phyloP scores from a whole-genome alignment of 37 sponge, comb jelly and placozoan species.

The Chondrosia reniformis region DNA sequence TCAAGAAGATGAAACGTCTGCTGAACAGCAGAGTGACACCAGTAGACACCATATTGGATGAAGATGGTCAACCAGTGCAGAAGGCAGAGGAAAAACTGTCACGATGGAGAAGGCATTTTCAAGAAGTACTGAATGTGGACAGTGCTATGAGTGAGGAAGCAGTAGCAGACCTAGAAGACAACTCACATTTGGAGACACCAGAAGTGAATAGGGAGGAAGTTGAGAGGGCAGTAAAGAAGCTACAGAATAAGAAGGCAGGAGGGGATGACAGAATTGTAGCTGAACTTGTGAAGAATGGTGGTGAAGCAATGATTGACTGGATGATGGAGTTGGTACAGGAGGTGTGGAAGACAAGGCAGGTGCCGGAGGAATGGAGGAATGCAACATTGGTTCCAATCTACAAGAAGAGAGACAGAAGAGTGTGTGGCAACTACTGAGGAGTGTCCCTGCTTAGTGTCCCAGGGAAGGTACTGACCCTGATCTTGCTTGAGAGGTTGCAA shows the following conservation, averaged over 20 bases:
- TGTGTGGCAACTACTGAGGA: constrained; percentile 7
- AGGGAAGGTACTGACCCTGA: not conserved
- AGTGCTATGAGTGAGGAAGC: not conserved
- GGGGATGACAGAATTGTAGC: constrained; percentile 9
- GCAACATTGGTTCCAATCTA: not conserved
- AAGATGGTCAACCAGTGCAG: not conserved
- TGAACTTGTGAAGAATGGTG: not conserved
- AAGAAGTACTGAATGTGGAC: not conserved
- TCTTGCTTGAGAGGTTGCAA: not conserved
- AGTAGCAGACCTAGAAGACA: not conserved
- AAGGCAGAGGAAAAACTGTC: not conserved
- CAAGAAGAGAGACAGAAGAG: constrained; percentile 9
- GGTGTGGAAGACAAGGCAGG: not conserved
- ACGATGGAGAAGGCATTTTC: constrained; percentile 10
- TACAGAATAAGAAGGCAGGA: not conserved
- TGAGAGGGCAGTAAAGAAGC: not conserved
- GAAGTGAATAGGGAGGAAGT: constrained; percentile 5
- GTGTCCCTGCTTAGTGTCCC: constrained; percentile 7
- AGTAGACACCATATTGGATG: constrained; percentile 6
- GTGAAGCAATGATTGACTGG: constrained; percentile 3
- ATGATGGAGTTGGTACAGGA: not conserved
- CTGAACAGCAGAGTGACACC: not conserved
- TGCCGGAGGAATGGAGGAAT: constrained; percentile 14
- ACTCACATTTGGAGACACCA: not conserved
- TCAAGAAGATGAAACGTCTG: constrained; percentile 9